These are phyloP conservation scores for Ophion obscuratus DNA, from an alignment of 2,888 invertebrate genomes.

Conservation along the genomic window DNA sequence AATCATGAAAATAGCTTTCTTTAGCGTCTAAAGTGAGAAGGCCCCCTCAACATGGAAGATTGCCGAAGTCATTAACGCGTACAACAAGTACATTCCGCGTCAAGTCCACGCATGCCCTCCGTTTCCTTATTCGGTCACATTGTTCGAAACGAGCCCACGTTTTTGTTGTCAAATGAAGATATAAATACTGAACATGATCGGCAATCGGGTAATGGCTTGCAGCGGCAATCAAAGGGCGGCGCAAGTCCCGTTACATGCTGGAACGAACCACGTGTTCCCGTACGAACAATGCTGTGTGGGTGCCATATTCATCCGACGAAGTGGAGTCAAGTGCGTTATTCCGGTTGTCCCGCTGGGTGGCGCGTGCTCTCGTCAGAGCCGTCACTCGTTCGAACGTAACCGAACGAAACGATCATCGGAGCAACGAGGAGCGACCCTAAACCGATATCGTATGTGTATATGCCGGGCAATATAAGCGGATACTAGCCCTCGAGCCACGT, in stretches of 20 bases:
- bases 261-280: background rate
- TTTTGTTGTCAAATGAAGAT: background rate
- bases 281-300: constrained; percentile 16
- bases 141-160: background rate
- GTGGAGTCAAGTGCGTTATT: constrained; percentile 77
- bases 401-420: constrained; percentile 17
- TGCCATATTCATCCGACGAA: constrained; percentile 69
- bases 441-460: constrained; percentile 8
- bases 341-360: constrained; percentile 71
- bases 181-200: background rate
- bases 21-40: no score
- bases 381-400: constrained; percentile 38
- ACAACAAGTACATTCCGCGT: no score
- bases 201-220: constrained; percentile 6
- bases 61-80: no score
- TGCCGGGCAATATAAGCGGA: background rate
- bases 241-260: background rate
- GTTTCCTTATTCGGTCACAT: background rate
- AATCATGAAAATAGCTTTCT: no score
- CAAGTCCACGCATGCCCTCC: background rate
- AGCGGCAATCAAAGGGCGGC: constrained; percentile 13
- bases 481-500: constrained; percentile 43
- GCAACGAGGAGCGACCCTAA: constrained; percentile 26
- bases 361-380: constrained; percentile 58
- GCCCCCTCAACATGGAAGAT: no score